Percentiles rank a stretch among this genome's conserved stretches.
phyloP scores from a whole-genome alignment of 1,140 invertebrate species.

The Nomia melanderi region DNA sequence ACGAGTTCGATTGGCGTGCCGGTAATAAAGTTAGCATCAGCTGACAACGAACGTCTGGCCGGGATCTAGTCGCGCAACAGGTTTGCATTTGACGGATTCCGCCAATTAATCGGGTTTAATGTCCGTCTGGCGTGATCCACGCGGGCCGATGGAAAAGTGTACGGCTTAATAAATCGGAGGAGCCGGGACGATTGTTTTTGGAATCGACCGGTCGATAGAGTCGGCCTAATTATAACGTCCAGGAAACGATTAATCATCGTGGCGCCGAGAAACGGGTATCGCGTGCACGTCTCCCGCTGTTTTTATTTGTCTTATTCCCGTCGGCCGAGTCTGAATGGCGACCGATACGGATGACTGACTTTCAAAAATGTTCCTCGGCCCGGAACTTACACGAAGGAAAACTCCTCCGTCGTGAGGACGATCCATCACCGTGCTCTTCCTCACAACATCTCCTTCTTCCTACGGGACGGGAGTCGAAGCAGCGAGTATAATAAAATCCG shows the following conservation, averaged over 20 bases:
- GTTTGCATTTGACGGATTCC: conserved; percentile 30
- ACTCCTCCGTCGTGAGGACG: conserved; percentile 22
- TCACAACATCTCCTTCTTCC: conserved; percentile 55
- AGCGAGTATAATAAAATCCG: conserved; percentile 74
- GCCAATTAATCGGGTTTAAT: conserved; percentile 30
- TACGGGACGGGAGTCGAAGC: conserved; percentile 52
- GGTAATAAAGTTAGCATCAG: background rate
- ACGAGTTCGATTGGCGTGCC: background rate
- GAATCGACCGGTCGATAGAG: conserved; percentile 17
- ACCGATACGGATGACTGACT: conserved; percentile 47
- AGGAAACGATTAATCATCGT: conserved; percentile 39
- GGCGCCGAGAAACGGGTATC: conserved; percentile 16
- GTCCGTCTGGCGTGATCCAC: background rate
- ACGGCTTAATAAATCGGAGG: conserved; percentile 2
- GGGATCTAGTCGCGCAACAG: conserved; percentile 10
- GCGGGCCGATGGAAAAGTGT: background rate
- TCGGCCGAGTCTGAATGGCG: conserved; percentile 38
- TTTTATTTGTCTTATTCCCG: conserved; percentile 52
- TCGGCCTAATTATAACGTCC: conserved; percentile 32
- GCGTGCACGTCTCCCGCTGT: conserved; percentile 16
- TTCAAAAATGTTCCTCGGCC: conserved; percentile 54
- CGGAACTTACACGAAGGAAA: conserved; percentile 30
- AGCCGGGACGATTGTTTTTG: background rate
- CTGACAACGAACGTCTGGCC: background rate
- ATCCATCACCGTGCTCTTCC: conserved; percentile 47